Conservation (phyloP, 1,140 invertebrate species). For the Delia radicum region DNA sequence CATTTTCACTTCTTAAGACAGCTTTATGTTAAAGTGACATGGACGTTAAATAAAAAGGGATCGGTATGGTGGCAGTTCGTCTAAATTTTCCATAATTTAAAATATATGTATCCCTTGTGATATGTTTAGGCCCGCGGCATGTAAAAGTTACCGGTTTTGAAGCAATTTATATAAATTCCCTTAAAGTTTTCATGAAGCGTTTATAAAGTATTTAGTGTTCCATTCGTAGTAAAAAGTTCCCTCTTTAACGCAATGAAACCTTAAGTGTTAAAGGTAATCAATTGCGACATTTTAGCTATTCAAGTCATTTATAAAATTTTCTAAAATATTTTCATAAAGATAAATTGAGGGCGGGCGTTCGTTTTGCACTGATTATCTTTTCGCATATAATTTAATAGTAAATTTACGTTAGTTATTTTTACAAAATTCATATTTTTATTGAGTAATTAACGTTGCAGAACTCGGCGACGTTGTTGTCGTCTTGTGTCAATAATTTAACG, state of each 20-base stretch:
- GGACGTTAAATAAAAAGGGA: too few species aligned
- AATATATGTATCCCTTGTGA: too few species aligned
- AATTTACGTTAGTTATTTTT: background rate
- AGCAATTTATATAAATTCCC: too few species aligned
- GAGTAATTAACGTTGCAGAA: background rate
- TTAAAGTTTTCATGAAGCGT: too few species aligned
- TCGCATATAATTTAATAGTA: background rate
- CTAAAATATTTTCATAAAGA: background rate
- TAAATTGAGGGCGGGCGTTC: background rate
- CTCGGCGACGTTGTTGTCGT: background rate
- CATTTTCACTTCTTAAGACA: too few species aligned
- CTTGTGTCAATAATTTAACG: constrained; percentile 4
- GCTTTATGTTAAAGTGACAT: too few species aligned
- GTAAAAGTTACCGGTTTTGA: too few species aligned
- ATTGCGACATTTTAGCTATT: background rate
- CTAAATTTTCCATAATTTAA: too few species aligned
- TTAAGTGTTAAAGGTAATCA: constrained; percentile 1
- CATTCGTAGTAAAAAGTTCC: too few species aligned
- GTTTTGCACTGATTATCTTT: background rate
- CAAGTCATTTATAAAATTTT: background rate
- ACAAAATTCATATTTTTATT: background rate
- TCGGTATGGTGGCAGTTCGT: too few species aligned
- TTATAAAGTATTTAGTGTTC: too few species aligned
- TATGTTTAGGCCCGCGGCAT: too few species aligned
- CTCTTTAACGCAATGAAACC: background rate